Evolutionary conservation across 92 coral and sea anemone genomes (phyloP).

Genomic region (Heliopora coerulea): DNA sequence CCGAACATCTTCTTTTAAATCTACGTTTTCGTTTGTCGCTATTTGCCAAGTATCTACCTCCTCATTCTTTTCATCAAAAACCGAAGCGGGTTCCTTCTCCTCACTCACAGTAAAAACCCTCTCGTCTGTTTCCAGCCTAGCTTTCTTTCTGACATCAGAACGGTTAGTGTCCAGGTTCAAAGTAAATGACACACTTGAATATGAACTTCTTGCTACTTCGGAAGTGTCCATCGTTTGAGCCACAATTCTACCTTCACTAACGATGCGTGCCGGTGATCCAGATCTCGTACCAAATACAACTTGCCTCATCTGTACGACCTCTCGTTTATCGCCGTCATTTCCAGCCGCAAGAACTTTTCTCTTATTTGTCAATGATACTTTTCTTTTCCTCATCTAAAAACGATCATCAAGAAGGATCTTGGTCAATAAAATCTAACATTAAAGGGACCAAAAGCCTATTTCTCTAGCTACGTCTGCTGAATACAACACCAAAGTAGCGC

Average conservation of each 20-base stretch:
- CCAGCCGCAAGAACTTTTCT: background rate
- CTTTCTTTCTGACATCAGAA: background rate
- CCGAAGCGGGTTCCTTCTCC: background rate
- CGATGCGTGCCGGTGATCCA: background rate
- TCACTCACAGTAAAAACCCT: conserved; percentile 13
- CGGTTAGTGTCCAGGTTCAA: too few species aligned
- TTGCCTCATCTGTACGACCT: background rate
- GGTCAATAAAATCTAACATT: background rate
- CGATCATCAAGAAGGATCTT: background rate
- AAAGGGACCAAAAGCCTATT: too few species aligned
- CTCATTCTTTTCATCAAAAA: background rate
- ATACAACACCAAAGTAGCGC: too few species aligned
- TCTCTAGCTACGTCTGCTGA: too few species aligned
- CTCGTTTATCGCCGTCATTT: conserved; percentile 14
- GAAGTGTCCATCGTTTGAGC: background rate
- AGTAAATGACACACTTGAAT: too few species aligned
- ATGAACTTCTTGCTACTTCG: too few species aligned
- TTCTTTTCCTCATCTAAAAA: conserved; percentile 31
- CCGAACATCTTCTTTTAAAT: conserved; percentile 11
- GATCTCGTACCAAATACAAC: conserved; percentile 31
- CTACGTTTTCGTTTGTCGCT: background rate
- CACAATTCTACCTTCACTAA: background rate
- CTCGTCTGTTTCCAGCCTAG: conserved; percentile 7
- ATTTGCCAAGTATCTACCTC: background rate
- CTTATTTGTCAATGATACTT: conserved; percentile 16